phyloP scores from a whole-genome alignment of 2,113 vertebrate species.

The Carlito syrichta region DNA sequence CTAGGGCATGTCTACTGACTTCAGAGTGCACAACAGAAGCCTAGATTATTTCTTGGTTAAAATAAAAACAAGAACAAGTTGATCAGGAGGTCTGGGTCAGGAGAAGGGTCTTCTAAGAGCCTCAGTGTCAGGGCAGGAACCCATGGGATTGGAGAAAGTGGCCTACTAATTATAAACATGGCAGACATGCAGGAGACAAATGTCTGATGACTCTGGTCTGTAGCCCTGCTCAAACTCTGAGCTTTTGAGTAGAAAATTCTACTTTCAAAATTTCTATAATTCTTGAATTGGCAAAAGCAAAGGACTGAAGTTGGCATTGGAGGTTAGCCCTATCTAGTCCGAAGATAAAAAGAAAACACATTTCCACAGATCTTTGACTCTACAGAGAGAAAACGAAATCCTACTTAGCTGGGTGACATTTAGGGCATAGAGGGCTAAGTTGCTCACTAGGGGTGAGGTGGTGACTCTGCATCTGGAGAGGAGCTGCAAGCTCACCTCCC shows the following conservation, averaged over 20 bases:
- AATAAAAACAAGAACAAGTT: not conserved
- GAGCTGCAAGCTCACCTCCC: rapidly evolving
- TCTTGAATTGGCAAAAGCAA: not conserved
- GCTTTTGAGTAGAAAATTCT: not conserved
- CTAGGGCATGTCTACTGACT: not conserved
- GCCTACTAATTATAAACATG: not conserved
- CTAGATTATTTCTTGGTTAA: not conserved
- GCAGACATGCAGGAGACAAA: no score
- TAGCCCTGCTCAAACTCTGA: not conserved
- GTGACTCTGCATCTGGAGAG: not conserved
- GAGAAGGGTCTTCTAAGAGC: not conserved
- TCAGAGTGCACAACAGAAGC: not conserved
- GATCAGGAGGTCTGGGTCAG: not conserved
- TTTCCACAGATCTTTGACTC: not conserved
- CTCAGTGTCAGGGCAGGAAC: not conserved
- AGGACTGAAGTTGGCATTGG: not conserved
- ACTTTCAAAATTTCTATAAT: not conserved
- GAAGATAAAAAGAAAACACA: not conserved
- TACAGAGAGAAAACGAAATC: not conserved
- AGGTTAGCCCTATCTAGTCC: no score
- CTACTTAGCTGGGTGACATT: not conserved
- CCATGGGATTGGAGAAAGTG: not conserved
- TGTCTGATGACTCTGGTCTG: not conserved
- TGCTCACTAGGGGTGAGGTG: not conserved
- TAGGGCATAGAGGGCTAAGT: not conserved